Evolutionary conservation across 2,797 vertebrate species (phyloP).

Genomic region (Anguilla anguilla): DNA sequence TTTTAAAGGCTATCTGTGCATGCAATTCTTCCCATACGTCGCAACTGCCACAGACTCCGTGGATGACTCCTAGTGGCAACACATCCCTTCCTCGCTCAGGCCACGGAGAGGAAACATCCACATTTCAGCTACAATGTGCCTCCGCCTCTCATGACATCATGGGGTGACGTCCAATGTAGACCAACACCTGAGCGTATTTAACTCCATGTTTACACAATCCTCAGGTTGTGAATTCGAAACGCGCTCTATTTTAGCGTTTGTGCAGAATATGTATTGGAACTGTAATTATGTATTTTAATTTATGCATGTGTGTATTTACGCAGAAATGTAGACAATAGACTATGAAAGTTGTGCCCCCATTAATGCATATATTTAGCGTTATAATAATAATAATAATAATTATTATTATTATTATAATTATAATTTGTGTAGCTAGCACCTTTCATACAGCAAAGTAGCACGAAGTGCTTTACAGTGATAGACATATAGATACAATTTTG

Average conservation of each 20-base stretch:
- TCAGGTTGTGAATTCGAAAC: neutral
- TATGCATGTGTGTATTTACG: neutral
- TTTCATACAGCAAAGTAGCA: too few relatives aligned
- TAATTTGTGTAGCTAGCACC: too few relatives aligned
- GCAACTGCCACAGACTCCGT: conserved; percentile 20
- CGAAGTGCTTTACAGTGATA: too few relatives aligned
- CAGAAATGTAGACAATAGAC: neutral
- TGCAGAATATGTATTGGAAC: neutral
- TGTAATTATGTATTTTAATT: neutral
- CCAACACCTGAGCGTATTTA: conserved; percentile 23
- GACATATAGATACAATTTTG: too few relatives aligned
- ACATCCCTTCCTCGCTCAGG: neutral
- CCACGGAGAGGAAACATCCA: conserved; percentile 16
- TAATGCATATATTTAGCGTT: too few relatives aligned
- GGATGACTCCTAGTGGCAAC: neutral
- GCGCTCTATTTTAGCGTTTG: neutral
- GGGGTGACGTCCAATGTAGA: conserved; percentile 31
- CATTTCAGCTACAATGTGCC: conserved; percentile 1
- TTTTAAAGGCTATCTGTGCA: conserved; percentile 14
- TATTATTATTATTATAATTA: too few relatives aligned
- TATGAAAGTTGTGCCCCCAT: neutral
- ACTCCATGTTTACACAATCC: conserved; percentile 20
- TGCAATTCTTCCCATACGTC: neutral
- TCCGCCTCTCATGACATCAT: conserved; percentile 35
- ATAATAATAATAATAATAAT: too few relatives aligned